These are phyloP conservation scores for Cryptus armator DNA, from an alignment of 2,888 invertebrate genomes.

Conservation along the genomic window DNA sequence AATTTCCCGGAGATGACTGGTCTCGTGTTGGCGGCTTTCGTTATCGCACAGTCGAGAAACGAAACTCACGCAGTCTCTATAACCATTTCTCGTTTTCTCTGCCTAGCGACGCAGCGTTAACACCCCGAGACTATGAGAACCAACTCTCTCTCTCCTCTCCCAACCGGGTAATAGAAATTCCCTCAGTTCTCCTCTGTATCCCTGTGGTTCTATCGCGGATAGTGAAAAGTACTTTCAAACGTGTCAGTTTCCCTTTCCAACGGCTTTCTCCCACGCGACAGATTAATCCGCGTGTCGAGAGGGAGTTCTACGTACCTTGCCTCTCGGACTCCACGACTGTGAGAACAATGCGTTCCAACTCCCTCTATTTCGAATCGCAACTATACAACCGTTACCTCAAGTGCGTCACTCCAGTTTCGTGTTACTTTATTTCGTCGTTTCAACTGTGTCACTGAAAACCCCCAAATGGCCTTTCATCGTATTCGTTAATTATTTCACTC, in stretches of 20 bases:
- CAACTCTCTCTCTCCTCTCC: slow-evolving; percentile 4
- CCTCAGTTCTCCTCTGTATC: slow-evolving; percentile 18
- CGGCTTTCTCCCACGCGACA: slow-evolving; percentile 7
- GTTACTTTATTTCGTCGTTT: slow-evolving; percentile 12
- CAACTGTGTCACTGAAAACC: background rate
- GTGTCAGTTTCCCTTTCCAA: slow-evolving; percentile 23
- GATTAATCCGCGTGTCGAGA: slow-evolving; percentile 50
- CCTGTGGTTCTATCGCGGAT: background rate
- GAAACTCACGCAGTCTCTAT: slow-evolving; percentile 1
- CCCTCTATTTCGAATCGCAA: background rate
- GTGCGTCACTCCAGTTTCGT: background rate
- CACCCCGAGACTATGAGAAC: slow-evolving; percentile 23
- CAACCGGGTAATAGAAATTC: slow-evolving; percentile 45
- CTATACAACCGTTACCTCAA: background rate
- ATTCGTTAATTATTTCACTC: background rate
- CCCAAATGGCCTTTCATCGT: background rate
- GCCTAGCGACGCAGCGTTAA: background rate
- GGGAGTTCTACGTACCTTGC: background rate
- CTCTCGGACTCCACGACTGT: background rate
- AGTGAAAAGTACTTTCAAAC: slow-evolving; percentile 47
- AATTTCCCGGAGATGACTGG: slow-evolving; percentile 23
- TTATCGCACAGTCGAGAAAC: slow-evolving; percentile 5
- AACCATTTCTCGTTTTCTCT: slow-evolving; percentile 8
- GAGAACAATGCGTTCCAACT: slow-evolving; percentile 29
- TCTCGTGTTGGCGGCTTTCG: background rate